phyloP scores from a whole-genome alignment of 1,140 invertebrate species.

The Camponotus vicinus region DNA sequence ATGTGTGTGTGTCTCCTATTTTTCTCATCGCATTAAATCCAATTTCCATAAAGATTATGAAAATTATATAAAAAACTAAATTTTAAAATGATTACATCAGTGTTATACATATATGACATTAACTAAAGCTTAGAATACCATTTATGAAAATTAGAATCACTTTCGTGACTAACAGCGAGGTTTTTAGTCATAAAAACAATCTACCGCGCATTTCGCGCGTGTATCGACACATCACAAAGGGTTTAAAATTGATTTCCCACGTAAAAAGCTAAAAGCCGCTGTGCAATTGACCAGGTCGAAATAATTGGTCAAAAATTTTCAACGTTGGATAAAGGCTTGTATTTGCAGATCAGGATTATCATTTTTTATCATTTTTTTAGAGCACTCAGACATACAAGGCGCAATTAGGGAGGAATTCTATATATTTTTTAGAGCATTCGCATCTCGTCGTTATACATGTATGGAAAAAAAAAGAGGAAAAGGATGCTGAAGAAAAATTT shows the following conservation, averaged over 20 bases:
- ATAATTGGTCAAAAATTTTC: slow-evolving; percentile 49
- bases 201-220: slow-evolving; percentile 41
- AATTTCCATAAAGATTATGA: neutral
- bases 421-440: neutral
- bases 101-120: neutral
- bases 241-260: slow-evolving; percentile 43
- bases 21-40: neutral
- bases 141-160: slow-evolving; percentile 18
- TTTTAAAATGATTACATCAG: neutral
- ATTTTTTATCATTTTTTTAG: slow-evolving; percentile 9
- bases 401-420: neutral
- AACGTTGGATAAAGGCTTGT: slow-evolving; percentile 25
- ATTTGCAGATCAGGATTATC: slow-evolving; percentile 8
- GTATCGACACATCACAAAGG: slow-evolving; percentile 49
- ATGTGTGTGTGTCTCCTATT: neutral
- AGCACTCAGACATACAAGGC: neutral
- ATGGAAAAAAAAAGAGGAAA: neutral
- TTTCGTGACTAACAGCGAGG: slow-evolving; percentile 34
- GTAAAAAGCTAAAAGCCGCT: slow-evolving; percentile 53
- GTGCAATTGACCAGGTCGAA: slow-evolving; percentile 15
- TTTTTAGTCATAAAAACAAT: slow-evolving; percentile 30
- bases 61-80: neutral
- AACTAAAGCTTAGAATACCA: slow-evolving; percentile 15
- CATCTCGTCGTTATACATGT: neutral
- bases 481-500: neutral